These are phyloP conservation scores for Polypedilum pembai DNA, from an alignment of 1,140 invertebrate genomes.

Conservation along the genomic window DNA sequence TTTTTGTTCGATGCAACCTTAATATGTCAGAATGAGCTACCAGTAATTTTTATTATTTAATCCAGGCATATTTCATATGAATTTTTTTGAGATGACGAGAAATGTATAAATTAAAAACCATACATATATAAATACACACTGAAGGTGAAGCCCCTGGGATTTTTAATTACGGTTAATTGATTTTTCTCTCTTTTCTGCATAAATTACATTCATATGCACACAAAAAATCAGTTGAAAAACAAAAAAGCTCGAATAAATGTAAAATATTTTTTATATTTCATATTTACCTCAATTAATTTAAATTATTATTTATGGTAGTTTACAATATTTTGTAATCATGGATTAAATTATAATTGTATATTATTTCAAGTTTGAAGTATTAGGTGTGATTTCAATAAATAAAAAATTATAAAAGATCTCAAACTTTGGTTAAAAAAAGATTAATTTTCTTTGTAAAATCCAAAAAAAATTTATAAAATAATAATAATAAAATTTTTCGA, in stretches of 20 bases:
- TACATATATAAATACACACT: background rate
- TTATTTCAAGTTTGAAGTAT: no score
- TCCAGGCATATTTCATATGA: background rate
- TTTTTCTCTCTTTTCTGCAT: constrained; percentile 5
- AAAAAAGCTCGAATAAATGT: background rate
- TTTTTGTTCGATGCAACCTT: background rate
- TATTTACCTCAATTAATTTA: background rate
- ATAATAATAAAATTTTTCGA: no score
- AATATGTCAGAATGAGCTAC: background rate
- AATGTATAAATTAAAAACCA: constrained; percentile 19
- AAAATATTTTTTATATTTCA: background rate
- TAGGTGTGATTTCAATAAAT: no score
- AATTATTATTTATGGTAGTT: constrained; percentile 9
- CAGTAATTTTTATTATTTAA: constrained; percentile 15
- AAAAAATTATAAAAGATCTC: no score
- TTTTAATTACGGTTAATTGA: constrained; percentile 25
- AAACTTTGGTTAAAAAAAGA: no score
- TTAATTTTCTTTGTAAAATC: no score
- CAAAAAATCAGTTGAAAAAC: constrained; percentile 17
- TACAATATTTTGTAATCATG: no score
- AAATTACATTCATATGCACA: background rate
- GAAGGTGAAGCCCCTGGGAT: background rate
- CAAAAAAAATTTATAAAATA: no score
- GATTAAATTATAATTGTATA: no score
- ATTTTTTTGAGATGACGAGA: constrained; percentile 25